Evolutionary conservation across 1,140 invertebrate species (phyloP), one percentile per base, ranked within the genome.

Genomic region (Chironomus tepperi): DNA sequence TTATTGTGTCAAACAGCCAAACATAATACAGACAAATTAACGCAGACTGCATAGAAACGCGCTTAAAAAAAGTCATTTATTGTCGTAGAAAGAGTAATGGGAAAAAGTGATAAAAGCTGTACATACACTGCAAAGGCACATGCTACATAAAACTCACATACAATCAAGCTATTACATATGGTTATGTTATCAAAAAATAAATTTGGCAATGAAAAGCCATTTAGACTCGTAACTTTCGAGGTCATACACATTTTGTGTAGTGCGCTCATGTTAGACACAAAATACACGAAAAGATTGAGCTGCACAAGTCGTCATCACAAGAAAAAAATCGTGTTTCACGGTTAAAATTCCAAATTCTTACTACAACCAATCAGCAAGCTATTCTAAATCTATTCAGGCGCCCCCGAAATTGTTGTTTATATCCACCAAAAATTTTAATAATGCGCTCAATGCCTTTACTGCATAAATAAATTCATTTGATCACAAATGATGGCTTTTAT

Each of bases 171-270:
- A 12, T 57, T 57, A n/a, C 47, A 57, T 57, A 12, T 57, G 12
- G 12, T 57, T 57, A 57, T 57, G 47, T 57, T 57, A 57, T 57
- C 47, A 57, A 34, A 34, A 57, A 15, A n/a, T n/a, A n/a, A n/a
- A 57, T 57, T 57, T 57, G 47, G 47, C 47, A 57, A 57, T 57
- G 47, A 57, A 15, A 57, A 57, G 47, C 10, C 47, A 57, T 57
- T 57, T 57, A 57, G 47, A n/a, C 47, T 57, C 47, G 47, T 57
- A 57, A 57, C 47, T 57, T 57, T 57, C 47, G 47, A 57, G 47
- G 47, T 57, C 47, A 57, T n/a, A n/a, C 47, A n/a, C n/a, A 57
- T 57, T 57, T 57, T 57, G n/a, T 57, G 43, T 34, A 34, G 24
- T 47, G 47, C 12, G 47, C 47, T 12, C n/a, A 15, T 57, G 47